phyloP scores from a whole-genome alignment of 2,113 vertebrate species.

The Emydura subglobosa region DNA sequence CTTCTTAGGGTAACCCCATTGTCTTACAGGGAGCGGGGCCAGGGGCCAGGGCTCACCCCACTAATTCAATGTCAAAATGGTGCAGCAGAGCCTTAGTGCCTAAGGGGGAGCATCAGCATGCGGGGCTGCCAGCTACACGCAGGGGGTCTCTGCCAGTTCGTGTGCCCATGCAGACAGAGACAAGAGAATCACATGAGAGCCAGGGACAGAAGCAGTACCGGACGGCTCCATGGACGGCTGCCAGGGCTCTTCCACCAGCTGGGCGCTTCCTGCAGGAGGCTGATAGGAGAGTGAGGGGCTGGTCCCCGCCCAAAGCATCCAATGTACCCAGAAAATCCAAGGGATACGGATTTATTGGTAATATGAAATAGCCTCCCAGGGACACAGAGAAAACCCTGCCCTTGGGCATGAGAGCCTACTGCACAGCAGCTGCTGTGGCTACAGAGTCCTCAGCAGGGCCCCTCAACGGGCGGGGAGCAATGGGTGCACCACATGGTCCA shows the following conservation, averaged over 20 bases:
- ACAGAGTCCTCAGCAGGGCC: background rate
- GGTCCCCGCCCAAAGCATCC: rapidly evolving
- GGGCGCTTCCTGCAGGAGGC: rapidly evolving
- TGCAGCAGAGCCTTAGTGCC: too few species aligned
- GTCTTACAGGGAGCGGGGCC: background rate
- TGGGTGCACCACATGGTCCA: background rate
- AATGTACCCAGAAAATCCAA: rapidly evolving
- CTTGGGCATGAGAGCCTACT: background rate
- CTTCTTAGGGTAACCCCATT: too few species aligned
- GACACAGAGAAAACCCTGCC: rapidly evolving
- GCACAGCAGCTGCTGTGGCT: rapidly evolving
- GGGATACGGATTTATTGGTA: background rate
- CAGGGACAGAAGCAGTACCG: background rate
- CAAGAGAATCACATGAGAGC: too few species aligned
- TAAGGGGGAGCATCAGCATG: too few species aligned
- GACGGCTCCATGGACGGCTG: rapidly evolving
- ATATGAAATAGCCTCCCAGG: background rate
- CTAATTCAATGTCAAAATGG: too few species aligned
- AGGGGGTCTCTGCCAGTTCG: too few species aligned
- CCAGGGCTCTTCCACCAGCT: rapidly evolving
- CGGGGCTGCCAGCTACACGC: too few species aligned
- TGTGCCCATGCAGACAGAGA: too few species aligned
- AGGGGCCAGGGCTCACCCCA: background rate
- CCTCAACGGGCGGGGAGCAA: rapidly evolving
- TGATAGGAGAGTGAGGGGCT: rapidly evolving